Conservation (phyloP, 2,113 vertebrate species). For the Loxodonta africana region DNA sequence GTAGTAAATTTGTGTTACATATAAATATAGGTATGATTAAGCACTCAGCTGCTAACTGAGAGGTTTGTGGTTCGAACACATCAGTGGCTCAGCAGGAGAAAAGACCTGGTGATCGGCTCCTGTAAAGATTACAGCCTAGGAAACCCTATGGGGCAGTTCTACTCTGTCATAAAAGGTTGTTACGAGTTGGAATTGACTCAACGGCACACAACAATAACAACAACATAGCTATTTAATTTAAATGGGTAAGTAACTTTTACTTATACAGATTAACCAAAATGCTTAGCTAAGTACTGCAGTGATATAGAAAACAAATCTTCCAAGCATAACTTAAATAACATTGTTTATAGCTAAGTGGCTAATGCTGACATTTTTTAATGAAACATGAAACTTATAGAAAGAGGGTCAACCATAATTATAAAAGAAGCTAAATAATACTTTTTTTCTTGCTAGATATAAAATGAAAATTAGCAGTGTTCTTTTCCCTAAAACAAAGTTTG, state of each 20-base stretch:
- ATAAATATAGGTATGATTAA: neutral
- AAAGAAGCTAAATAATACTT: neutral
- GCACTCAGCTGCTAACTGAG: neutral
- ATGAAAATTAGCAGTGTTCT: neutral
- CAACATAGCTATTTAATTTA: constrained; percentile 12
- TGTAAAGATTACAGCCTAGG: neutral
- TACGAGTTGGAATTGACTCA: neutral
- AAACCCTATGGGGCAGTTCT: neutral
- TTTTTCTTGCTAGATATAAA: neutral
- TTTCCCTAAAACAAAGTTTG: neutral
- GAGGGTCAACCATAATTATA: neutral
- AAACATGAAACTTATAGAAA: neutral
- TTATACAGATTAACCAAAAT: constrained; percentile 35
- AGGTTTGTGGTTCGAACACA: neutral
- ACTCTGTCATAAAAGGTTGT: neutral
- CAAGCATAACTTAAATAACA: neutral
- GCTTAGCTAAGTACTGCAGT: constrained; percentile 28
- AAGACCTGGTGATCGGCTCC: too few species aligned
- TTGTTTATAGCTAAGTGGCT: neutral
- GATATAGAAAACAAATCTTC: neutral
- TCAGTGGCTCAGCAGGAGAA: neutral
- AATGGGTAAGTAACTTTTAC: neutral
- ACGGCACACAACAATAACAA: neutral
- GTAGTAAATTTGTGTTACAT: neutral
- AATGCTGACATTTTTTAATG: neutral